These are phyloP conservation scores for Crossocerus cetratus DNA, from an alignment of 2,888 invertebrate species.

Conservation along the genomic window DNA sequence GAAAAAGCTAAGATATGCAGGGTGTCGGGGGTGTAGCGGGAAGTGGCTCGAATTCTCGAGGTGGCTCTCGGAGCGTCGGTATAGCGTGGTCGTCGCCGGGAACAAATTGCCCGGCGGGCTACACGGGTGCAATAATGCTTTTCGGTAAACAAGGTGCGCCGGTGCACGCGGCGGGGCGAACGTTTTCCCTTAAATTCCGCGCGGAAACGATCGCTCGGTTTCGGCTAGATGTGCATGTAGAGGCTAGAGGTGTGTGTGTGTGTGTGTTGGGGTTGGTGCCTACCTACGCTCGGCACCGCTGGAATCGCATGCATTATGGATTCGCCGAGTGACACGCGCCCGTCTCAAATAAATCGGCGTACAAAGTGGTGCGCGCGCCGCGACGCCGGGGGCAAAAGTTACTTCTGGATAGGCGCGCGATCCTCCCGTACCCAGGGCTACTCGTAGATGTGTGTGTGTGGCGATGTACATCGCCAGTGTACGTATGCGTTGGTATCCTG, in stretches of 20 bases:
- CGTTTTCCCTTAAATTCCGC: slow-evolving; percentile 3
- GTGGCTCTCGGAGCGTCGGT: background rate
- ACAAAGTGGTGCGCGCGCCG: slow-evolving; percentile 40
- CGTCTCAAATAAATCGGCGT: slow-evolving; percentile 56
- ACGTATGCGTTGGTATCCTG: too few relatives aligned
- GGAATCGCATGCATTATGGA: slow-evolving; percentile 58
- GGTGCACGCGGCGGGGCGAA: background rate
- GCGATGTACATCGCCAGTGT: too few relatives aligned
- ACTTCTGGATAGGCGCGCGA: slow-evolving; percentile 21
- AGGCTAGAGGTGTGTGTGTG: too few relatives aligned
- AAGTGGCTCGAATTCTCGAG: background rate
- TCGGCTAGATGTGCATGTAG: background rate
- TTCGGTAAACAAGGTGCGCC: slow-evolving; percentile 2
- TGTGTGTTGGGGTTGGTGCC: background rate
- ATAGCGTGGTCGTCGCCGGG: background rate
- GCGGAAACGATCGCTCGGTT: slow-evolving; percentile 8
- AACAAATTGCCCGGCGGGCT: background rate
- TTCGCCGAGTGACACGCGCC: slow-evolving; percentile 46
- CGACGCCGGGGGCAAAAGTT: slow-evolving; percentile 18
- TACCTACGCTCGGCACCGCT: background rate
- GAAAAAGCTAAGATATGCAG: too few relatives aligned
- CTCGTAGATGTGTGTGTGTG: too few relatives aligned
- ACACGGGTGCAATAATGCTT: background rate
- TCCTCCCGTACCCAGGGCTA: too few relatives aligned
- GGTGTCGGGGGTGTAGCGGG: background rate